Evolutionary conservation across 2,113 vertebrate genomes (phyloP).

Genomic region (Sylvia atricapilla): DNA sequence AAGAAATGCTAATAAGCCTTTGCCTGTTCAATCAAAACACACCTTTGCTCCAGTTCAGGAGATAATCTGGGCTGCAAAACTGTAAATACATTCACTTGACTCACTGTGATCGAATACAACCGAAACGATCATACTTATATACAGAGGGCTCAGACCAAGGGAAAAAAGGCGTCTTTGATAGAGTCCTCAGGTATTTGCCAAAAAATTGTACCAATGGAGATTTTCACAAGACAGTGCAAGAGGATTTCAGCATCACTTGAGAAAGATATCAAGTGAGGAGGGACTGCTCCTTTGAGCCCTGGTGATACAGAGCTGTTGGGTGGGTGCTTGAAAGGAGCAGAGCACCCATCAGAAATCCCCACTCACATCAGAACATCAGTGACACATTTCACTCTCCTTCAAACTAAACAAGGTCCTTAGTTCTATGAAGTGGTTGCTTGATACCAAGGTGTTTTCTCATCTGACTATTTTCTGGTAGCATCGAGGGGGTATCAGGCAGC

Average conservation of each 20-base stretch:
- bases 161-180: background rate
- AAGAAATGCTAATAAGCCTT: background rate
- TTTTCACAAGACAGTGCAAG: background rate
- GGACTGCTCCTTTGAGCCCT: background rate
- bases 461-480: background rate
- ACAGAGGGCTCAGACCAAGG: background rate
- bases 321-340: background rate
- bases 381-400: background rate
- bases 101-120: background rate
- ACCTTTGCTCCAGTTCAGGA: background rate
- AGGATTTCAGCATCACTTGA: accelerated
- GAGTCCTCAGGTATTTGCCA: background rate
- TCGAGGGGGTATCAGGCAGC: background rate
- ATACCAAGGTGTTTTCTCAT: background rate
- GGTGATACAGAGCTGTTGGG: background rate
- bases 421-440: background rate
- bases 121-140: background rate
- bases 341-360: background rate
- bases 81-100: background rate
- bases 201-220: background rate
- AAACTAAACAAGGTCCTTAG: background rate
- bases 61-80: background rate
- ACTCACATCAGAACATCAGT: background rate
- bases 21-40: background rate
- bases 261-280: background rate